These are phyloP conservation scores for Agrotis clavis DNA, from an alignment of 2,888 invertebrate species.

Conservation along the genomic window DNA sequence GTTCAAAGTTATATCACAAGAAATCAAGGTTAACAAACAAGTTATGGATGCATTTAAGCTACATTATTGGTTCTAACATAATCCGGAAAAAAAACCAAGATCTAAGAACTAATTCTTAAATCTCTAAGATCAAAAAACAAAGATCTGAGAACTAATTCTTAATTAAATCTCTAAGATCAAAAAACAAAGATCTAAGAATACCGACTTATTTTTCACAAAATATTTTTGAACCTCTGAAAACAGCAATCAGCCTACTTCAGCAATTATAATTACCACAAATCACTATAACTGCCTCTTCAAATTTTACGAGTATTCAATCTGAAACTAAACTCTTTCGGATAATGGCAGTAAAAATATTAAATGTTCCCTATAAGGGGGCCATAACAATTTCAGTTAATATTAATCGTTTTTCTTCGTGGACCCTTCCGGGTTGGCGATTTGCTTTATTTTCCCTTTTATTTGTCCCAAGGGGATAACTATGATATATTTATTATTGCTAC, in stretches of 20 bases:
- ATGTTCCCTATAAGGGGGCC: slow-evolving; percentile 83
- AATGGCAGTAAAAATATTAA: slow-evolving; percentile 88
- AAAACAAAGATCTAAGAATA: neutral
- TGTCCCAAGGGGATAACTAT: slow-evolving; percentile 87
- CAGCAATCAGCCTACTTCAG: slow-evolving; percentile 50
- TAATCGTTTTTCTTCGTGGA: slow-evolving; percentile 90
- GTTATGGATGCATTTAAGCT: neutral
- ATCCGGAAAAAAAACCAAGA: neutral
- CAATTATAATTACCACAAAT: slow-evolving; percentile 66
- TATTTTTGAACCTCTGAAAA: slow-evolving; percentile 17
- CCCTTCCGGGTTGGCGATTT: slow-evolving; percentile 87
- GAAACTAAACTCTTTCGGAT: slow-evolving; percentile 85
- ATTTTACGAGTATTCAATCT: slow-evolving; percentile 77
- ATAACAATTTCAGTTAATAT: slow-evolving; percentile 91
- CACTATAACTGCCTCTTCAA: slow-evolving; percentile 55
- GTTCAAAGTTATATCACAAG: neutral
- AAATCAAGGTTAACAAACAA: neutral
- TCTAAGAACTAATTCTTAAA: too few species aligned
- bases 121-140: neutral
- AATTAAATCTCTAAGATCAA: neutral
- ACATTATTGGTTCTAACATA: neutral
- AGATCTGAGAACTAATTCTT: neutral
- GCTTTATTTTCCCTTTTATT: slow-evolving; percentile 90
- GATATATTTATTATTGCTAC: slow-evolving; percentile 90
- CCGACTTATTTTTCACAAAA: slow-evolving; percentile 19